Percentiles rank a stretch among this genome's conserved stretches.
phyloP scores from a whole-genome alignment of 2,888 invertebrate genomes.

The Argyresthia albistria region DNA sequence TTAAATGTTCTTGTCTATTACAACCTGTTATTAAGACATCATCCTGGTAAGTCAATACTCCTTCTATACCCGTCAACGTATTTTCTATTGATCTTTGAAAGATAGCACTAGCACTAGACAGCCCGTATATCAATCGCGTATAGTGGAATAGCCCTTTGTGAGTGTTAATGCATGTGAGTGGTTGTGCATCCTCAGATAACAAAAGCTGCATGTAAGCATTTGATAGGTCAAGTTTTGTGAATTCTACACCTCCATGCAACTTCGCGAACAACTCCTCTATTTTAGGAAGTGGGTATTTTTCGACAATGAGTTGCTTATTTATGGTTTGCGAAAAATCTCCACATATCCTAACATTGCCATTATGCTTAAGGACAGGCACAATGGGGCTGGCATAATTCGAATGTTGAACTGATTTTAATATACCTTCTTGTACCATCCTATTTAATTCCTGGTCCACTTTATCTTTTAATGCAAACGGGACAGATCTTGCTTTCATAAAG shows the following conservation, averaged over 20 bases:
- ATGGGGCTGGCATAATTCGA: neutral
- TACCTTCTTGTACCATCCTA: neutral
- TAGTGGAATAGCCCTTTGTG: neutral
- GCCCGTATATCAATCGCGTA: conserved; percentile 6
- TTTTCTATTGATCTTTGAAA: conserved; percentile 7
- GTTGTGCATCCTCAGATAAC: neutral
- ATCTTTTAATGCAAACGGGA: neutral
- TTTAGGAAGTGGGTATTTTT: conserved; percentile 1
- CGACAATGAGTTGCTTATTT: neutral
- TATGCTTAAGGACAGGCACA: neutral
- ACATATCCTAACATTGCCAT: no score
- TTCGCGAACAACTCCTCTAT: neutral
- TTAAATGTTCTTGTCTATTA: neutral
- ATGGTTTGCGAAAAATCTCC: neutral
- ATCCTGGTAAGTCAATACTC: conserved; percentile 8
- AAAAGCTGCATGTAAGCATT: neutral
- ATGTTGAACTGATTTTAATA: neutral
- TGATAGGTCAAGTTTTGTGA: neutral
- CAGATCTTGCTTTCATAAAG: neutral
- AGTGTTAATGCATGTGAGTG: conserved; percentile 5
- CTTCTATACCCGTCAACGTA: conserved; percentile 8
- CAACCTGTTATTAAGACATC: conserved; percentile 4
- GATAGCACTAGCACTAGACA: conserved; percentile 7
- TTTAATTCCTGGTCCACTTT: neutral
- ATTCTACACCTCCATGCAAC: neutral